Base-by-base conservation (phyloP, 1,140 invertebrate genomes). In the Wiebesia pumilae region DNA sequence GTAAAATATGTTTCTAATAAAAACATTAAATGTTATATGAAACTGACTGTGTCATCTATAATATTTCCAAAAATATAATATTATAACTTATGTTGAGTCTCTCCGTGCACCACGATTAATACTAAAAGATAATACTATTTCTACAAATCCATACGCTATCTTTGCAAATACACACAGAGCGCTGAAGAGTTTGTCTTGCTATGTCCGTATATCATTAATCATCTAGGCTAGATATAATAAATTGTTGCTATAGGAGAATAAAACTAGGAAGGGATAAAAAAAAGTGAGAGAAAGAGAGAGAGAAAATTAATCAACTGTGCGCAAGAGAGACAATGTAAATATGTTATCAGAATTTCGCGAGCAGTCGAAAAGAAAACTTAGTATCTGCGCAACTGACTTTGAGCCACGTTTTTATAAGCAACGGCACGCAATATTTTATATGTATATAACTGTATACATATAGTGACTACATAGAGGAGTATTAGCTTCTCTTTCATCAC, bases 281-380 rank as follows among this genome's bases (percentile, higher is more conserved):
- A 73, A 24, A 21, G 24, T 27, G 12, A 27, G 16, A 73, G 71
- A 77, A 43, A 30, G n/a, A 47, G 24, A 47, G 16, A 47, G 43
- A 4, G 43, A 16, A 58, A 79, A 7, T 33, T 24, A 19, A 79
- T 33, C 1, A 79, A 58, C 30, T 7, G 47, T 16, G 51, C 19
- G 27, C 35, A 81, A 62, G 58, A 35, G 27, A 81, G 30, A 81
- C 33, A 81, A 81, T 81, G 79, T 81, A 81, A 33, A 81, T 81
- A 65, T 27, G 65, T 81, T 33, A 51, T 54, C 43, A 54, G 47
- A 78, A 75, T 43, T 75, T 4, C 38, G 43, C 38, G 24, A 1
- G 43, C n/a, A n/a, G 0, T 3, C 40, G 19, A 6, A 67, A 3
- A 14, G 7, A 16, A 3, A 30, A 10, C 21, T 51, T 78, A 33